Evolutionary conservation across 2,888 invertebrate genomes (phyloP), one percentile per base, ranked within the genome.

Genomic region (Blomia tropicalis): DNA sequence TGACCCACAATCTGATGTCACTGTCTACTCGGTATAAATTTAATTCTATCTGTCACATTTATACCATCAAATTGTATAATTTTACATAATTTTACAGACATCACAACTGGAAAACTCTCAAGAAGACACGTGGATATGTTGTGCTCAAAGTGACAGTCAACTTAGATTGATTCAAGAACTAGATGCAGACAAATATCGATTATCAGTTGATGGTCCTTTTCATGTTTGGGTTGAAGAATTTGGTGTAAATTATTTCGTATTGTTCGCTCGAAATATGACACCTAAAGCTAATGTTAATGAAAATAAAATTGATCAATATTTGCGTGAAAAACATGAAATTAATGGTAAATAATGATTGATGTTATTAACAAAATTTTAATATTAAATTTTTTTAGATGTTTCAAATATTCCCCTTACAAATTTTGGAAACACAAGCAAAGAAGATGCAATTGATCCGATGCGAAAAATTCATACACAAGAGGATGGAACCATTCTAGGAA

Each of bases 91-190:
- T 44, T 58, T 30, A 19, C n/a, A 64, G 63, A 63, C 25, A 27
- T 27, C 7, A 23, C 29, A 54, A 54, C 25, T 63, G 22, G 32
- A 51, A 32, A 84, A 85, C 69, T 80, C 86, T 0, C 71, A 84
- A 43, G 91, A 92, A 70, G 81, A 88, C 69, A 93, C 92, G 0
- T 95, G 92, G 88, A 82, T 95, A 67, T 84, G 90, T 0, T 88
- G 86, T 72, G 86, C 84, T 0, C 89, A 89, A 73, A 86, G 88
- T 74, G 79, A 80, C 7, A 76, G 76, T 0, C 95, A 95, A 72
- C 78, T 79, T 68, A 74, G 81, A 53, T 75, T 95, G 5, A 71
- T 93, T 17, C 73, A 75, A 0, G 77, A 80, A 60, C 87, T 84
- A 75, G 56, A 56, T 56, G 72, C 75, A 0, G 72, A 68, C 64